phyloP scores from a whole-genome alignment of 2,113 vertebrate species.

The Nasalis larvatus region DNA sequence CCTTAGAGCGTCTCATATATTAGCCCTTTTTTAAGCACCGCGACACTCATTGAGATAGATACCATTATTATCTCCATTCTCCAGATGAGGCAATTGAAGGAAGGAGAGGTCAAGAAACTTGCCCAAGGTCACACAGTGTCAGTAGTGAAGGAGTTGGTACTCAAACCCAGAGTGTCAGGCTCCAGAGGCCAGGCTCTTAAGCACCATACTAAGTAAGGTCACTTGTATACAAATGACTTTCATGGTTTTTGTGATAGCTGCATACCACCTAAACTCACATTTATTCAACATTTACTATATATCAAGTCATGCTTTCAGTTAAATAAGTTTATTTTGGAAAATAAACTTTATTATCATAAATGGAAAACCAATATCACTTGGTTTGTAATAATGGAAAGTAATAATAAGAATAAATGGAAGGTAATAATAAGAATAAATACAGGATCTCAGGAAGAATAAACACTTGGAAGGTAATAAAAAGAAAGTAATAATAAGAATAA shows the following conservation, averaged over 20 bases:
- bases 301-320: neutral
- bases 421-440: neutral
- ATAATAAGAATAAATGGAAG: neutral
- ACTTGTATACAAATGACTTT: neutral
- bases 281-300: neutral
- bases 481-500: neutral
- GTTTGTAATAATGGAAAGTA: neutral
- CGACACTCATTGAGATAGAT: neutral
- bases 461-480: neutral
- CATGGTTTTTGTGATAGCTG: neutral
- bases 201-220: neutral
- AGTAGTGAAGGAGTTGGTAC: neutral
- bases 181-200: neutral
- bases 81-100: neutral
- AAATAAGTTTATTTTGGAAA: slow-evolving; percentile 14
- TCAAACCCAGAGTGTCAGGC: neutral
- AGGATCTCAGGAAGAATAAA: neutral
- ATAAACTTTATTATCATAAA: neutral
- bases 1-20: neutral
- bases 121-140: neutral
- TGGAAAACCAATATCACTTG: neutral
- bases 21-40: neutral
- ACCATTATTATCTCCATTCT: neutral
- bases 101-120: neutral
- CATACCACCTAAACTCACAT: neutral